phyloP scores from a whole-genome alignment of 1,140 invertebrate species.

The Asbolus verrucosus region DNA sequence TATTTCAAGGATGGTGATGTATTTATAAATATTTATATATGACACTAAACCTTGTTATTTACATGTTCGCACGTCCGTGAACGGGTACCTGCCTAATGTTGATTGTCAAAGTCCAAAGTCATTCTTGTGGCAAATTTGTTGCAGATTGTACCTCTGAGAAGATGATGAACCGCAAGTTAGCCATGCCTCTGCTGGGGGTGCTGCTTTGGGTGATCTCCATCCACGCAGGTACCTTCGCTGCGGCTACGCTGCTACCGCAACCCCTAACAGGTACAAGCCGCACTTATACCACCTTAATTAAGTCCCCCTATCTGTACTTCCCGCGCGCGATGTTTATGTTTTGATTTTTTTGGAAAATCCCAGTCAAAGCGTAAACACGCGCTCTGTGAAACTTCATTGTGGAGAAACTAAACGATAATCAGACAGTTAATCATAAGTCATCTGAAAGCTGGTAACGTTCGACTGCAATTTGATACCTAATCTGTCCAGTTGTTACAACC shows the following conservation, averaged over 20 bases:
- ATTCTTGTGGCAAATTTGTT: no score
- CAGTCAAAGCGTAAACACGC: slow-evolving; percentile 35
- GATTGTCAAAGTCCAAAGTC: no score
- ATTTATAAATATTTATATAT: no score
- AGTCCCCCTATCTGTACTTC: background rate
- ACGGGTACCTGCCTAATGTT: no score
- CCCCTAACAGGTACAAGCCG: slow-evolving; percentile 49
- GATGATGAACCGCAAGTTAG: slow-evolving; percentile 48
- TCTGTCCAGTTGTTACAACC: slow-evolving; percentile 49
- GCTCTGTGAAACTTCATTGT: slow-evolving; percentile 23
- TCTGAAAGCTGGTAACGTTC: slow-evolving; percentile 42
- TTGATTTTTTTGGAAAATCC: slow-evolving; percentile 28
- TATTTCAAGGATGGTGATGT: no score
- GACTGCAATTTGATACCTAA: slow-evolving; percentile 35
- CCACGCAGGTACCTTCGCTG: slow-evolving; percentile 52
- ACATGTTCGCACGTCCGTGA: no score
- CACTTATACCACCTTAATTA: slow-evolving; percentile 45
- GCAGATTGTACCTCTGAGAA: slow-evolving; percentile 40
- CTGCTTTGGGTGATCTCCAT: slow-evolving; percentile 55
- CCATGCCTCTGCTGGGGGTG: slow-evolving; percentile 54
- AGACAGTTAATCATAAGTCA: slow-evolving; percentile 29
- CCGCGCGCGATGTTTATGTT: slow-evolving; percentile 43
- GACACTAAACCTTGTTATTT: no score
- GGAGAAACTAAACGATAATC: slow-evolving; percentile 26
- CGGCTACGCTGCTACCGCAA: slow-evolving; percentile 39